These are phyloP conservation scores for Hyaena hyaena DNA, from an alignment of 2,113 vertebrate genomes.

Conservation along the genomic window DNA sequence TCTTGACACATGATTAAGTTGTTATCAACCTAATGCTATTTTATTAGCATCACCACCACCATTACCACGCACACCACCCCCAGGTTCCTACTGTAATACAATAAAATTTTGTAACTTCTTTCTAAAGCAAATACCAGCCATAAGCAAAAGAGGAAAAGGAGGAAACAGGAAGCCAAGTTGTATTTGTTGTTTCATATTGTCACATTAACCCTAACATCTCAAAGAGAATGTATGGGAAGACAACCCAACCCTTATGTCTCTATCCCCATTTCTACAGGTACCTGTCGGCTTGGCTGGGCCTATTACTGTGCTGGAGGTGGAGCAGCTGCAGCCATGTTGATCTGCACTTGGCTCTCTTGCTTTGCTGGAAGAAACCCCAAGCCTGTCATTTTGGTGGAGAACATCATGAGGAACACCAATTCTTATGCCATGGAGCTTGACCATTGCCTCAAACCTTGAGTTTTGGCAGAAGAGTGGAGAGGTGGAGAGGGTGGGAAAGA, in stretches of 20 bases:
- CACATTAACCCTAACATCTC: not conserved
- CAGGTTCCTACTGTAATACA: conserved; percentile 7
- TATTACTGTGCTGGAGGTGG: conserved; percentile 83
- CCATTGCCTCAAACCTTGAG: conserved; percentile 73
- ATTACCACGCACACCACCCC: not conserved
- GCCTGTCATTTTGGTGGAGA: conserved; percentile 69
- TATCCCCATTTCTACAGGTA: conserved; percentile 72
- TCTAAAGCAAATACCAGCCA: conserved; percentile 6
- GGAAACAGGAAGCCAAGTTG: not conserved
- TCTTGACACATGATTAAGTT: conserved; percentile 7
- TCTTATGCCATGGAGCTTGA: conserved; percentile 76
- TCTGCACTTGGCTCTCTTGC: conserved; percentile 82
- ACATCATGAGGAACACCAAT: conserved; percentile 72
- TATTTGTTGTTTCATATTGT: not conserved
- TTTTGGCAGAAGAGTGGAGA: not conserved
- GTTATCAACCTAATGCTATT: not conserved
- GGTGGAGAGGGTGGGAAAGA: not conserved
- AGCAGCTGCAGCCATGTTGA: conserved; percentile 80
- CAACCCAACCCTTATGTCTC: not conserved
- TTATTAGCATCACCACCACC: not conserved
- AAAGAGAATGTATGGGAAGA: not conserved
- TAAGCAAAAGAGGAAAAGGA: not conserved
- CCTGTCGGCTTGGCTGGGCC: conserved; percentile 82
- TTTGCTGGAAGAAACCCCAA: conserved; percentile 81
- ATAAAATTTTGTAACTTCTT: conserved; percentile 25